Base-by-base conservation (phyloP, 2,797 vertebrate species). In the Takifugu rubripes region DNA sequence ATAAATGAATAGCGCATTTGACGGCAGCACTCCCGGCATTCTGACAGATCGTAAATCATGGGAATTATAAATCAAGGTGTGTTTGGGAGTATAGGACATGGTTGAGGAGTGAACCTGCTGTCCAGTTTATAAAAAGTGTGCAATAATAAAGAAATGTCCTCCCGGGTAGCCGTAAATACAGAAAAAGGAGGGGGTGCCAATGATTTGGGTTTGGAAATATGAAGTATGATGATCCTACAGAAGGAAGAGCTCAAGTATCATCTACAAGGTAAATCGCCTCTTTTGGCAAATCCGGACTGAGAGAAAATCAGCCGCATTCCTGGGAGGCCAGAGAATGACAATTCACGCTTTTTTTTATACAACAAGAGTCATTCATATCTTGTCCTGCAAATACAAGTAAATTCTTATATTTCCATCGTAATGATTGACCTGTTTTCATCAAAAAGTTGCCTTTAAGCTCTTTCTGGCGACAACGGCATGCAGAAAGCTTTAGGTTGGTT, bases 11-110 rank as follows among this genome's bases (percentile, higher is more conserved):
- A 74, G 77, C 70, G 68, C 69, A 77, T 80, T 69, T 77, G 73
- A 82, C 59, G 59, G 75, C 70, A 70, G 84, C 61, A 78, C 81
- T 83, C 75, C 6, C 62, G 64, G 71, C 72, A 74, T 78, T 70
- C 77, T 72, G 71, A 86, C 74, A 71, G 80, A 83, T 85, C 89
- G 81, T 90, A 90, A 91, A 91, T 90, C 86, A 89, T 52, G 72
- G 69, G 85, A 89, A 90, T 87, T 88, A 90, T 91, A 89, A 90
- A 92, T 91, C 89, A 89, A 45, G 57, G 88, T 87, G 88, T 91
- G 89, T 90, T 91, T 92, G 88, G 89, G 88, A 79, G 58, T 72
- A 72, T 49, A 61, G 52, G 71, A 72, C 43, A 63, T 72, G 72
- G 71, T 5, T 63, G 79, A 84, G 75, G 71, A 87, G 79, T 72